Conservation (phyloP, 2,113 vertebrate genomes). For the Clarias macrocephalus region DNA sequence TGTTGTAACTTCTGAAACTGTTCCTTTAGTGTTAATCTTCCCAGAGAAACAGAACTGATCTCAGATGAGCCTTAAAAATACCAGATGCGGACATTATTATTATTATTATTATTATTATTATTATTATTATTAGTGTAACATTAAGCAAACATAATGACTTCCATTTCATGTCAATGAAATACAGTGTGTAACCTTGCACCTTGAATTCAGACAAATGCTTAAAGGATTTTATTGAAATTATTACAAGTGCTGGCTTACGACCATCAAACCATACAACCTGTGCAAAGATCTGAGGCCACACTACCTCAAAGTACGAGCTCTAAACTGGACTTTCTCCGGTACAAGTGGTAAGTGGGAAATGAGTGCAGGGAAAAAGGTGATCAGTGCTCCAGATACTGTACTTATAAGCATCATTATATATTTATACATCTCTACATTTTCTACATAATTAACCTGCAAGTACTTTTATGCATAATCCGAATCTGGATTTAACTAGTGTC, state of each 20-base stretch:
- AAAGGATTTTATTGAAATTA: not conserved
- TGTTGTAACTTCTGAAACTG: not conserved
- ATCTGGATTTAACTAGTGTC: not conserved
- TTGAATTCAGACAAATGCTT: not conserved
- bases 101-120: not conserved
- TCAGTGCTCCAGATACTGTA: not conserved
- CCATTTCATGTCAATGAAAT: not conserved
- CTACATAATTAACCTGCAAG: not conserved
- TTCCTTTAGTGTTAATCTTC: not conserved
- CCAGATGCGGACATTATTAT: not conserved
- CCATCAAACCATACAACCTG: not conserved
- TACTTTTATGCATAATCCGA: not conserved
- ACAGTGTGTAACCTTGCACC: not conserved
- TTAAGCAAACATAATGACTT: not conserved
- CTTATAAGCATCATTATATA: not conserved
- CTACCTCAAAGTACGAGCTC: not conserved
- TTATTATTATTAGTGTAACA: not conserved
- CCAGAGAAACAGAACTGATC: not conserved
- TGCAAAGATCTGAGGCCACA: not conserved
- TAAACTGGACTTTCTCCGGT: not conserved
- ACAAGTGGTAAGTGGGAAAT: not conserved
- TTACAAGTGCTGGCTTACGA: not conserved
- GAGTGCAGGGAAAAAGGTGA: not conserved
- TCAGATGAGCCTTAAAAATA: not conserved
- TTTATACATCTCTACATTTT: not conserved